phyloP scores from a whole-genome alignment of 92 coral and sea anemone species.

The Zoanthus sociatus region DNA sequence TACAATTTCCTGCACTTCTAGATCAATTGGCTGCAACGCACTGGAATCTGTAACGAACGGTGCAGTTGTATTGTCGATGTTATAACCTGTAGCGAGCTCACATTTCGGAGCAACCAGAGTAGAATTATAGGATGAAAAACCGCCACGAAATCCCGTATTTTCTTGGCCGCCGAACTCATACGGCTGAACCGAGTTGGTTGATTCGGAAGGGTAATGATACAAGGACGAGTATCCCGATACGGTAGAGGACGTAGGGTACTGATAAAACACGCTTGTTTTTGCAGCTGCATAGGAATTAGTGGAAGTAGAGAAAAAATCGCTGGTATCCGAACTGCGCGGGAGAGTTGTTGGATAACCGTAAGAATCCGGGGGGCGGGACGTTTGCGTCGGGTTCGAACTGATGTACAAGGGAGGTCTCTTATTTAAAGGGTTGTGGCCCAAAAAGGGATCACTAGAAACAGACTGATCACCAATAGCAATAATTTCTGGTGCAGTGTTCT shows the following conservation, averaged over 20 bases:
- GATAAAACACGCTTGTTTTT: slow-evolving; percentile 78
- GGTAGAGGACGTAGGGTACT: slow-evolving; percentile 64
- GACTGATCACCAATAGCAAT: slow-evolving; percentile 85
- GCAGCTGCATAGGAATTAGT: slow-evolving; percentile 69
- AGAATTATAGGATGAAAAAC: slow-evolving; percentile 83
- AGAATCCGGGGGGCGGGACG: slow-evolving; percentile 76
- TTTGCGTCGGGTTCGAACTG: slow-evolving; percentile 68
- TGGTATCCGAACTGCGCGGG: slow-evolving; percentile 72
- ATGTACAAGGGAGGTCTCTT: slow-evolving; percentile 63
- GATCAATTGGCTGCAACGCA: slow-evolving; percentile 88
- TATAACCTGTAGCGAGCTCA: slow-evolving; percentile 80
- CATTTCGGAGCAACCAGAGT: slow-evolving; percentile 81
- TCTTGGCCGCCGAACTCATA: slow-evolving; percentile 74
- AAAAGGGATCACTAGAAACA: slow-evolving; percentile 83
- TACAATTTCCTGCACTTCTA: slow-evolving; percentile 97
- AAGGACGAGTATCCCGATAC: slow-evolving; percentile 70
- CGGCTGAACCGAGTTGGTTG: slow-evolving; percentile 63
- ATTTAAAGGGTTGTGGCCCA: slow-evolving; percentile 77
- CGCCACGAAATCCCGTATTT: slow-evolving; percentile 81
- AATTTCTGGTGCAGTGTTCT: slow-evolving; percentile 67
- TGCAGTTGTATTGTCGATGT: slow-evolving; percentile 73
- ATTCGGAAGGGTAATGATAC: slow-evolving; percentile 81
- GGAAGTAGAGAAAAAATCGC: slow-evolving; percentile 72
- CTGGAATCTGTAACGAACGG: slow-evolving; percentile 84
- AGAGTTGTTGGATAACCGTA: slow-evolving; percentile 62